phyloP scores from a whole-genome alignment of 2,888 invertebrate species.

The Agrotis ipsilon region DNA sequence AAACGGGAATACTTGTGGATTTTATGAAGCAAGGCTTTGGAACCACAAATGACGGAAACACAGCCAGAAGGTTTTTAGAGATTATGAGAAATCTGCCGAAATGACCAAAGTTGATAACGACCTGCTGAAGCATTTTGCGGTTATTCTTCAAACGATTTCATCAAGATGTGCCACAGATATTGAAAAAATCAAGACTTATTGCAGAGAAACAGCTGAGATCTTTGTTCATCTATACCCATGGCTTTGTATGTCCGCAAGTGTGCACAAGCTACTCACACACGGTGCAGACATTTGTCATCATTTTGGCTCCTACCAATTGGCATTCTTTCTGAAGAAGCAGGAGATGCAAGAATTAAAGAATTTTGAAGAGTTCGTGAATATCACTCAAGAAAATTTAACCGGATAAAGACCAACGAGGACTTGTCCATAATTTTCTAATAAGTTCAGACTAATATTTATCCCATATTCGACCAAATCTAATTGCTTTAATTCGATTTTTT shows the following conservation, averaged over 20 bases:
- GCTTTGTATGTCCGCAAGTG: too few species aligned
- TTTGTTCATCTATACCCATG: too few species aligned
- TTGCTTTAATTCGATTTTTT: too few species aligned
- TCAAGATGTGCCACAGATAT: slow-evolving; percentile 12
- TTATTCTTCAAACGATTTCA: slow-evolving; percentile 8
- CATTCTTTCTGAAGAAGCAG: background rate
- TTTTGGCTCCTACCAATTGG: background rate
- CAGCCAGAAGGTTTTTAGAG: slow-evolving; percentile 1
- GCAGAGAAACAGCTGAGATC: background rate
- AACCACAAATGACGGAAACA: background rate
- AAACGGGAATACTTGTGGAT: background rate
- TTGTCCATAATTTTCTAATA: too few species aligned
- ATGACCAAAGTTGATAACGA: background rate
- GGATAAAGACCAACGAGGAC: background rate
- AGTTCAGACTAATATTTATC: too few species aligned
- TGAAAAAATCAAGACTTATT: slow-evolving; percentile 9
- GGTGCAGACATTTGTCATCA: background rate
- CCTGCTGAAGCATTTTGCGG: background rate
- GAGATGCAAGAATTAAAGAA: background rate
- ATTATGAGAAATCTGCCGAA: background rate
- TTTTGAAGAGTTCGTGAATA: too few species aligned
- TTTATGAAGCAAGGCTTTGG: background rate
- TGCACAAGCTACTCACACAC: too few species aligned
- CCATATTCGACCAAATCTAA: too few species aligned
- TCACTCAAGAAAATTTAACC: too few species aligned